Base-by-base conservation (phyloP, 2,888 invertebrate species). In the Platerodrilus igneus region DNA sequence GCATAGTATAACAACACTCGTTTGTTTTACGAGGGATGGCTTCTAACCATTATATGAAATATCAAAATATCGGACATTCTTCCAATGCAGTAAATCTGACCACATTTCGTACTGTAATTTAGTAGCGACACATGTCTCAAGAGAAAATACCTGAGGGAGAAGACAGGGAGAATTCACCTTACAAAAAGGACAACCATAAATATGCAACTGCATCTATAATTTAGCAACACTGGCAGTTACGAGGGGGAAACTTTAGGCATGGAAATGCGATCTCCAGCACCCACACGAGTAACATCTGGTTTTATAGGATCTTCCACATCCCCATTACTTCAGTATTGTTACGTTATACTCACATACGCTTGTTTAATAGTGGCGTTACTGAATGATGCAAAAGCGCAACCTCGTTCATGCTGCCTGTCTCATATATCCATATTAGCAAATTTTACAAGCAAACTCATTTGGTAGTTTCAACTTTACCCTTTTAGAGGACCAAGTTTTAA, bases 271-370 rank as follows among this genome's bases (percentile, higher is more conserved):
- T 58, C 55, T 56, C 55, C 55, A 55, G 54, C 56, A 57, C 55
- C 57, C 59, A 55, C 56, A 56, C 50, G 61, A 57, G 61, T 50
- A 58, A 62, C 63, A 63, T 62, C 62, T 62, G 61, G 60, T 58
- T 63, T 64, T 63, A 64, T 64, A 55, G 57, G 52, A 58, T 53
- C 55, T 50, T 54, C 52, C 63, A 59, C 60, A 63, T 63, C 60
- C 60, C 63, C 63, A 63, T 64, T 64, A 64, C 62, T 62, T 60
- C 57, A 58, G 53, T 62, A 61, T 60, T 57, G 59, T 57, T 42
- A 48, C 51, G 56, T 38, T 43, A 39, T 43, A 35, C 57, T 58
- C 54, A 55, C 57, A 58, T 57, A 49, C 52, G 58, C 48, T 40
- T 52, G 54, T 53, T 52, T 60, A 59, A 59, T 58, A 55, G 33